These are phyloP conservation scores for Caenorhabditis brenneri DNA, from an alignment of 1,140 invertebrate species.

Conservation along the genomic window DNA sequence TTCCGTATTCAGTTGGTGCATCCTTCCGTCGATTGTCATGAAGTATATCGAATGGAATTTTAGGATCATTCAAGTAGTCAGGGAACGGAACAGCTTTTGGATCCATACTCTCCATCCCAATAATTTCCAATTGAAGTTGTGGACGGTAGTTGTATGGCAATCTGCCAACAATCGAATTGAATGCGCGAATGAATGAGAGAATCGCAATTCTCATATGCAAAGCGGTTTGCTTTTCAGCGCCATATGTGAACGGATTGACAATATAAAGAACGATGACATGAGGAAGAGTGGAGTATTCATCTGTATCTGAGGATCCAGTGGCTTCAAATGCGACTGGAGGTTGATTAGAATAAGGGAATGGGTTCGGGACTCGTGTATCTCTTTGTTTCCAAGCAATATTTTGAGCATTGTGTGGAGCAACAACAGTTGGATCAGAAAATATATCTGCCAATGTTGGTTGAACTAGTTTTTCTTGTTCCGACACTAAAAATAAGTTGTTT, in stretches of 20 bases:
- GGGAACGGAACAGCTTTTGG: constrained; percentile 75
- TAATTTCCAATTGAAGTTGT: constrained; percentile 76
- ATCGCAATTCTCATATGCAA: constrained; percentile 79
- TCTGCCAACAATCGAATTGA: constrained; percentile 57
- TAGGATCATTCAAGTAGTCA: constrained; percentile 71
- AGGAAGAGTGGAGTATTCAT: constrained; percentile 57
- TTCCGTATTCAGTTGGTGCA: background rate
- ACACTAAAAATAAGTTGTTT: background rate
- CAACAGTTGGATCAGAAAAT: background rate
- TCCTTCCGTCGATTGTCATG: background rate
- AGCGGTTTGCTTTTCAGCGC: constrained; percentile 74
- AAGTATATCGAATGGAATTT: constrained; percentile 23
- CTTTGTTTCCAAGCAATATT: background rate
- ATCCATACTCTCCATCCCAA: constrained; percentile 81
- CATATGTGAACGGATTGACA: constrained; percentile 82
- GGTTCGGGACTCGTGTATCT: background rate
- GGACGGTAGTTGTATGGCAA: constrained; percentile 51
- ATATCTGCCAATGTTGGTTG: constrained; percentile 12
- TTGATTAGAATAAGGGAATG: background rate
- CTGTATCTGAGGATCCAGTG: background rate
- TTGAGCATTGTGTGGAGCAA: constrained; percentile 9
- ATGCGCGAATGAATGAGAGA: constrained; percentile 73
- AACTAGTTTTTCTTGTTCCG: background rate
- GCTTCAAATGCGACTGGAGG: constrained; percentile 16
- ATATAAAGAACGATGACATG: constrained; percentile 91